Evolutionary conservation across 2,888 invertebrate genomes (phyloP).

Genomic region (Ceriagrion tenellum): DNA sequence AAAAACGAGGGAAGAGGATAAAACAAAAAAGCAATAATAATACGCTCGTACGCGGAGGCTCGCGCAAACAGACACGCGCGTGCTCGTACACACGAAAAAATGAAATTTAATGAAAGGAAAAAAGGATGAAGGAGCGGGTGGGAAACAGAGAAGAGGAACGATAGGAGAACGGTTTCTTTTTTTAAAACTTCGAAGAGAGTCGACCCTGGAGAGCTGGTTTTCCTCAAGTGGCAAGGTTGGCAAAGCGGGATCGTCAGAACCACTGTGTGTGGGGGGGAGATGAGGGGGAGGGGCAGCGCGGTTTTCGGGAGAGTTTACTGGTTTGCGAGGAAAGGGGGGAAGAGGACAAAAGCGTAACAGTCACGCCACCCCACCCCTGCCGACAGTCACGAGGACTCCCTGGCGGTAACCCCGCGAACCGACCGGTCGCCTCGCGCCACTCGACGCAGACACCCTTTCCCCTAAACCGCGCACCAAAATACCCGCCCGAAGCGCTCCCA

Average conservation of each 20-base stretch:
- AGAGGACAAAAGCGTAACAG: constrained; percentile 45
- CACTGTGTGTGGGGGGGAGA: neutral
- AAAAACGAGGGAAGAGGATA: neutral
- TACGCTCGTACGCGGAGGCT: neutral
- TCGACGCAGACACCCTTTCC: neutral
- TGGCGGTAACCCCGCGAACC: constrained; percentile 52
- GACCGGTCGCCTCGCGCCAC: neutral
- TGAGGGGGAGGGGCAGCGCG: too few relatives aligned
- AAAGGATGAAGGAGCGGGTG: neutral
- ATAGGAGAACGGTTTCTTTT: too few relatives aligned
- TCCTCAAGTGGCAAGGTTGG: constrained; percentile 1
- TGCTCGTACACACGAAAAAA: neutral
- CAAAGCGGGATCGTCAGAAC: neutral
- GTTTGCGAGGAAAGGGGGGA: neutral
- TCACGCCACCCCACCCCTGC: constrained; percentile 58
- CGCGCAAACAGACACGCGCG: constrained; percentile 2
- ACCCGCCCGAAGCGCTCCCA: neutral
- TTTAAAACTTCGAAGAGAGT: neutral
- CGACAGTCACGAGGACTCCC: constrained; percentile 53
- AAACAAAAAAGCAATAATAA: neutral
- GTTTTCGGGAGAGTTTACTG: neutral
- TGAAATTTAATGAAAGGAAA: constrained; percentile 5
- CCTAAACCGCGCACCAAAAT: neutral
- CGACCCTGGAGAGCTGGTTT: neutral
- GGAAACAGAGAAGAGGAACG: neutral